Percentiles rank a stretch among this genome's conserved stretches.
phyloP scores from a whole-genome alignment of 2,113 vertebrate genomes.

The rat (Rattus norvegicus) region DNA sequence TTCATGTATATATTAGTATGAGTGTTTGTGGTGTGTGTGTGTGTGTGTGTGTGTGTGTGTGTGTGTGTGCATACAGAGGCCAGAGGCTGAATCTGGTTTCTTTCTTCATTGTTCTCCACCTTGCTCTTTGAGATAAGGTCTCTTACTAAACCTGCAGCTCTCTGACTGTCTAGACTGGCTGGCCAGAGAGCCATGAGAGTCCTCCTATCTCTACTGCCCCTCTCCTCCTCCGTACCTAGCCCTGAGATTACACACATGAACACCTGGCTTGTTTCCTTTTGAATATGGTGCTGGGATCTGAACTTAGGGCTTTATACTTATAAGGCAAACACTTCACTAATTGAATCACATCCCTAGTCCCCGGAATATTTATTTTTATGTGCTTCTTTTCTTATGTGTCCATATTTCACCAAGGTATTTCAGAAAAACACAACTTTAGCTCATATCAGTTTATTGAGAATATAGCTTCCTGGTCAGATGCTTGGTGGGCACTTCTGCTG shows the following conservation, averaged over 20 bases:
- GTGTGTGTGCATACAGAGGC: background rate
- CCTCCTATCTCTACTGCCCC: background rate
- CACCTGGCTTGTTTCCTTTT: background rate
- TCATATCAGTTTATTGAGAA: background rate
- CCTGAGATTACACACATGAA: background rate
- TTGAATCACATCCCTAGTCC: too few species aligned
- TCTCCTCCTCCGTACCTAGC: background rate
- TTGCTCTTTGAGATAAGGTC: background rate
- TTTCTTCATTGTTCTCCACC: background rate
- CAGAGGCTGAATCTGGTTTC: background rate
- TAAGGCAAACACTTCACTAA: background rate
- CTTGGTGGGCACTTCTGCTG: background rate
- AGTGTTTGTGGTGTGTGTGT: background rate
- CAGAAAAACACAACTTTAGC: background rate
- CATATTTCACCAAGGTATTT: background rate
- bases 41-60: background rate
- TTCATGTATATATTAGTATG: background rate
- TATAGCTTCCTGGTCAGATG: background rate
- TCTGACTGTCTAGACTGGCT: background rate
- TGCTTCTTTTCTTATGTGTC: background rate
- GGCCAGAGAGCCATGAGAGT: background rate
- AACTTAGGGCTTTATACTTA: background rate
- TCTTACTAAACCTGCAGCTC: background rate
- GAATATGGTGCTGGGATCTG: background rate
- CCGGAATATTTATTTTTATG: background rate